A percentile compares a stretch with the other conserved stretches of the same genome.
phyloP scores from a whole-genome alignment of 2,888 invertebrate genomes.

The Hypselothyrea guttata region DNA sequence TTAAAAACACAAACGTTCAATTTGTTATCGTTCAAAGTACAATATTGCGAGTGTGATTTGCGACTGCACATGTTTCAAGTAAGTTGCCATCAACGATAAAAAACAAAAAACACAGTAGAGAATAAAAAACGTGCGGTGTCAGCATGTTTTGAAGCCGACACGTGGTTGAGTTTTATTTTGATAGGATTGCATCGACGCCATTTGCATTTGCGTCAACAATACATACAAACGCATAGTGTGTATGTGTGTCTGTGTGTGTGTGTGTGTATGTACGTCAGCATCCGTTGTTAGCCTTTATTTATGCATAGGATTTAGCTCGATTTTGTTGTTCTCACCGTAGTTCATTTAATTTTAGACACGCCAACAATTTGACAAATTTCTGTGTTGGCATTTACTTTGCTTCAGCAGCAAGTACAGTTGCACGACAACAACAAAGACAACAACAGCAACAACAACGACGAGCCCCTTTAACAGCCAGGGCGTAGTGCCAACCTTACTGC shows the following conservation, averaged over 20 bases:
- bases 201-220: constrained; percentile 69
- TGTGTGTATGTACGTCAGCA: constrained; percentile 56
- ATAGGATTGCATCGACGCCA: constrained; percentile 58
- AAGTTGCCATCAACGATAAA: too few species aligned
- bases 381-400: constrained; percentile 38
- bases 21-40: constrained; percentile 12
- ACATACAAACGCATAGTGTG: constrained; percentile 6
- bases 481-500: too few species aligned
- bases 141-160: constrained; percentile 47
- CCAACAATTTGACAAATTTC: constrained; percentile 61
- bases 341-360: constrained; percentile 67
- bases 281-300: constrained; percentile 26
- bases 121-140: constrained; percentile 49
- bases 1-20: constrained; percentile 25
- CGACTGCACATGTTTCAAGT: constrained; percentile 67
- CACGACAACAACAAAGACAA: constrained; percentile 36
- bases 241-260: background rate
- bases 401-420: constrained; percentile 63
- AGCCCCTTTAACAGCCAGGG: too few species aligned
- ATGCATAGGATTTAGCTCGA: constrained; percentile 23
- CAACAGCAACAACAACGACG: constrained; percentile 34
- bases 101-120: too few species aligned
- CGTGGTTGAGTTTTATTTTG: constrained; percentile 47
- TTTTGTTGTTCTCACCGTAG: constrained; percentile 23
- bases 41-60: constrained; percentile 38